Evolutionary conservation across 1,140 invertebrate genomes (phyloP).

Genomic region (Bactericera cockerelli): DNA sequence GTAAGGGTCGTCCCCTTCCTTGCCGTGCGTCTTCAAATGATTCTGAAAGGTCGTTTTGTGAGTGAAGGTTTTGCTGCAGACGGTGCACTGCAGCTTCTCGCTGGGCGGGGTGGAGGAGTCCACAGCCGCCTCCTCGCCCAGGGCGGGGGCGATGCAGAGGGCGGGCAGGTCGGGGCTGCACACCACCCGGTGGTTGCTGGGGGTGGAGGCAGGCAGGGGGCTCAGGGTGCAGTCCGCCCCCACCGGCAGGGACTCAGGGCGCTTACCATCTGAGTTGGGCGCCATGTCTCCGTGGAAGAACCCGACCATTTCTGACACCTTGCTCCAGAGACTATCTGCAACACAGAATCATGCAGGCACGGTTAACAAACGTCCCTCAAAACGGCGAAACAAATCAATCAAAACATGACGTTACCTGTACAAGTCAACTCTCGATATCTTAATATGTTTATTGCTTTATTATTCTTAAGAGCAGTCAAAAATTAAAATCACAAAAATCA

Average conservation of each 20-base stretch:
- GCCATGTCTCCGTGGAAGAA: conserved; percentile 24
- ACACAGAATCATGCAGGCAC: too few relatives aligned
- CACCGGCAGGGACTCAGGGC: conserved; percentile 19
- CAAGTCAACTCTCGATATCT: not conserved
- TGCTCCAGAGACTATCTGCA: conserved; percentile 27
- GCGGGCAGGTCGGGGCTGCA: conserved; percentile 27
- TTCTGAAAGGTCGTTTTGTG: conserved; percentile 41
- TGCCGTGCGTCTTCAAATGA: conserved; percentile 37
- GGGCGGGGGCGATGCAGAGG: conserved; percentile 18
- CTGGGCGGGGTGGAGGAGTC: conserved; percentile 14
- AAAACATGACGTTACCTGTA: not conserved
- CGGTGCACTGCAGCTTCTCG: conserved; percentile 34
- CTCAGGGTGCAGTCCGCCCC: conserved; percentile 25
- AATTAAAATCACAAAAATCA: too few relatives aligned
- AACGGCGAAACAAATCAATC: not conserved
- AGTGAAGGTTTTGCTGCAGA: conserved; percentile 41
- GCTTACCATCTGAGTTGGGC: conserved; percentile 18
- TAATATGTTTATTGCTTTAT: not conserved
- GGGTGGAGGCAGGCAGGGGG: conserved; percentile 17
- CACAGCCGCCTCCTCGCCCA: conserved; percentile 9
- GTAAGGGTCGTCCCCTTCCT: conserved; percentile 53
- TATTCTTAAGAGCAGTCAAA: too few relatives aligned
- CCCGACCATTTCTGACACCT: conserved; percentile 29
- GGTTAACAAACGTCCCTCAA: too few relatives aligned
- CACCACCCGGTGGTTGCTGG: conserved; percentile 22